Percentiles rank a stretch among this genome's conserved stretches.
phyloP scores from a whole-genome alignment of 2,797 vertebrate species.

The Sebastolobus altivelis region DNA sequence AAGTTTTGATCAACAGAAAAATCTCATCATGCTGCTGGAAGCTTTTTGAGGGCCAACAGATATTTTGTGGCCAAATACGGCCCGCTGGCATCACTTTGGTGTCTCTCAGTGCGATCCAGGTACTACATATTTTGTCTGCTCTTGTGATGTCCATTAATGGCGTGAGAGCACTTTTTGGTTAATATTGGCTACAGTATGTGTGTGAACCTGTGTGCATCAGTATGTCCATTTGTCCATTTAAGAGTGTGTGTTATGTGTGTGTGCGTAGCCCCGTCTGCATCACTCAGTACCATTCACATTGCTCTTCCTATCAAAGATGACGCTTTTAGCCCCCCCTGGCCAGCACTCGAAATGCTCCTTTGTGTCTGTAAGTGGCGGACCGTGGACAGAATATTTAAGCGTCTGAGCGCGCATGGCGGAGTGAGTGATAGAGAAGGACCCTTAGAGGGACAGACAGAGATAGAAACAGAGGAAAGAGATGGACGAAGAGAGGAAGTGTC shows the following conservation, averaged over 20 bases:
- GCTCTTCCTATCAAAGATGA: slow-evolving; percentile 57
- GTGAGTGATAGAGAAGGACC: slow-evolving; percentile 32
- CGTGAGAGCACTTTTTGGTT: slow-evolving; percentile 27
- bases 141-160: slow-evolving; percentile 28
- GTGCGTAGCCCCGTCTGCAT: slow-evolving; percentile 16
- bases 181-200: slow-evolving; percentile 17
- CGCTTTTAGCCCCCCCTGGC: slow-evolving; percentile 64
- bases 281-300: slow-evolving; percentile 49
- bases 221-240: slow-evolving; percentile 37
- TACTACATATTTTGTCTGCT: slow-evolving; percentile 3
- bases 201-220: slow-evolving; percentile 29
- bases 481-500: slow-evolving; percentile 8
- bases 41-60: slow-evolving; percentile 18
- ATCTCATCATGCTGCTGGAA: slow-evolving; percentile 13
- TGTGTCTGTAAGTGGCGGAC: slow-evolving; percentile 65
- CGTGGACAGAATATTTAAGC: slow-evolving; percentile 51
- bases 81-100: slow-evolving; percentile 1
- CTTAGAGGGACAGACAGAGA: slow-evolving; percentile 23
- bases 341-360: slow-evolving; percentile 45
- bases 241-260: neutral
- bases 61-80: neutral
- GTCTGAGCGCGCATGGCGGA: neutral
- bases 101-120: neutral
- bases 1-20: slow-evolving; percentile 9
- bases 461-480: slow-evolving; percentile 21